Conservation (phyloP, 2,797 vertebrate genomes). For the Acipenser transmontanus region DNA sequence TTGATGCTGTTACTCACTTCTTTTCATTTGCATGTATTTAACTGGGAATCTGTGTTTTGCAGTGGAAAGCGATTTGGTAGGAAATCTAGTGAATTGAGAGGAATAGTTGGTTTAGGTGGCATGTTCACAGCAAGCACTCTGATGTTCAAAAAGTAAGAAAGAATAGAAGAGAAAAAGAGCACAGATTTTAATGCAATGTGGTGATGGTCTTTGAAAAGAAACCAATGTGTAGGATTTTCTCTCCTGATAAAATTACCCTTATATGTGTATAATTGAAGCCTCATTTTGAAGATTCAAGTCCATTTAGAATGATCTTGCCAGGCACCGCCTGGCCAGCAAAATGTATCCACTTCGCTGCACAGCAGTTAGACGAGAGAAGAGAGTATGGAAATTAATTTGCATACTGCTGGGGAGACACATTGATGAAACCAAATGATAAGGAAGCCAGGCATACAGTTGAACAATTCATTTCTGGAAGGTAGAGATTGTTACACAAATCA, state of each 20-base stretch:
- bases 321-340: background rate
- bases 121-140: no score
- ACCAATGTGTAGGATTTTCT: constrained; percentile 9
- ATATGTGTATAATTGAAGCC: constrained; percentile 2
- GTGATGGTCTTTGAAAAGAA: constrained; percentile 1
- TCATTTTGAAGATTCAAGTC: background rate
- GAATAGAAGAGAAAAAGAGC: constrained; percentile 6
- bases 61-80: no score
- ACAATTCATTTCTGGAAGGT: background rate
- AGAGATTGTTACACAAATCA: background rate
- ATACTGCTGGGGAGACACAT: constrained; percentile 8
- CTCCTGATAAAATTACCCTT: background rate
- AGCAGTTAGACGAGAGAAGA: background rate
- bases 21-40: no score
- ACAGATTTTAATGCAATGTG: constrained; percentile 6
- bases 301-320: background rate
- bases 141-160: background rate
- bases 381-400: constrained; percentile 6
- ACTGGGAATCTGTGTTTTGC: no score
- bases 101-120: no score
- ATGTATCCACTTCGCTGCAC: constrained; percentile 5
- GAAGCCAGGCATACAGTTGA: background rate
- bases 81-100: no score
- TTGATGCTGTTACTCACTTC: no score
- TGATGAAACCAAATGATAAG: constrained; percentile 6